Evolutionary conservation across 2,797 vertebrate species (phyloP), one percentile per base, ranked within the genome.

Genomic region (Myripristis murdjan): DNA sequence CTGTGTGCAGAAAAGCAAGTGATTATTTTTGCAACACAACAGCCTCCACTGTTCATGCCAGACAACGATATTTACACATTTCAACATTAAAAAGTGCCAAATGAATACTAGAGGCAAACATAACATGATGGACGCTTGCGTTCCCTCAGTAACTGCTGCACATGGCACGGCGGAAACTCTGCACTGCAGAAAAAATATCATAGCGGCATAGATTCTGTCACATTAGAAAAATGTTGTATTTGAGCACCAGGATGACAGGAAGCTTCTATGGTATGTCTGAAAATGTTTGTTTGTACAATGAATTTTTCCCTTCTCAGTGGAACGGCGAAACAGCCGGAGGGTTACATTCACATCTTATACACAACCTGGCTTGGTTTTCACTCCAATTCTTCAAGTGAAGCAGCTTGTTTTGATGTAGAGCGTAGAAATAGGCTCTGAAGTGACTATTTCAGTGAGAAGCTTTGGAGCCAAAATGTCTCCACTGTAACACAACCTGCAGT

Each of bases 81-180:
- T 54, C 39, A 70, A 74, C 55, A 79, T 75, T 9, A 78, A 64
- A 70, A 84, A 49, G 59, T 62, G 22, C 67, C 64, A 62, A 68
- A 77, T 75, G 52, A 71, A 54, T 48, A 58, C 28, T 26, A 23
- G 48, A 77, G 60, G 72, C 58, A 85, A 80, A 89, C 81, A 79
- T 70, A 76, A 86, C 78, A 84, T 35, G 73, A 83, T 71, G 72
- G 77, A 87, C 73, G 60, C 70, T 67, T 75, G 60, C 43, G 73
- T 79, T 85, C 28, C 43, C 80, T 68, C 59, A 65, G 75, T 52
- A 67, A 76, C 49, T 64, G 81, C 48, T 84, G 44, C 56, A 77
- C 55, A 47, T 26, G 52, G 24, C 33, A 54, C 22, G 28, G 48
- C 62, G 77, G 63, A 76, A 85, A 77, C 71, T 75, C 64, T 23